A percentile compares a stretch with the other conserved stretches of the same genome.
These are phyloP conservation scores for Enoplolaimus lenunculus DNA, from an alignment of 2,888 invertebrate genomes.

Conservation along the genomic window DNA sequence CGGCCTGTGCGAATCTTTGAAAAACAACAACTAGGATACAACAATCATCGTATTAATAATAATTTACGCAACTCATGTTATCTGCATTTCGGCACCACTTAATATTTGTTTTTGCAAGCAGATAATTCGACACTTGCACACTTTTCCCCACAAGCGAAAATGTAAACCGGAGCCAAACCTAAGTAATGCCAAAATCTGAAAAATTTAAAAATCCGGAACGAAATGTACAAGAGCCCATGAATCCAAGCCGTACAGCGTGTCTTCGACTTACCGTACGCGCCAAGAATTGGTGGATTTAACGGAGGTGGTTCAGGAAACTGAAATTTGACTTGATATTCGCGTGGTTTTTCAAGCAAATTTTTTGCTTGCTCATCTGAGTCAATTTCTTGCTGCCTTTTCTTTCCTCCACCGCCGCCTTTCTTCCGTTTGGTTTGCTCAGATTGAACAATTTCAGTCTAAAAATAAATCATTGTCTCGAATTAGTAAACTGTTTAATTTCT, in stretches of 20 bases:
- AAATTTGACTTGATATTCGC: constrained; percentile 94
- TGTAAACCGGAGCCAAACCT: too few species aligned
- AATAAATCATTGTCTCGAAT: constrained; percentile 56
- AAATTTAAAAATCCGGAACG: too few species aligned
- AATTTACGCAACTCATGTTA: too few species aligned
- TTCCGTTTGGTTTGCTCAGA: background rate
- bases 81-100: too few species aligned
- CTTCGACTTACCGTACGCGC: constrained; percentile 60
- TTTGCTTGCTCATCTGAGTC: background rate
- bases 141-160: too few species aligned
- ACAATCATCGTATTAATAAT: too few species aligned
- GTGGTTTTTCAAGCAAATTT: constrained; percentile 67
- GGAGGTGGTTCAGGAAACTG: constrained; percentile 91
- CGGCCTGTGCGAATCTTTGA: background rate
- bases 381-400: background rate
- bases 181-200: too few species aligned
- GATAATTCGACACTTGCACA: too few species aligned
- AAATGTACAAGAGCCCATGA: too few species aligned
- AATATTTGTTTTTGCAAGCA: too few species aligned
- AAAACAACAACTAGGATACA: too few species aligned
- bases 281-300: constrained; percentile 87
- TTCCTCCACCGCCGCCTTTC: background rate
- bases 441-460: background rate
- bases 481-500: constrained; percentile 93
- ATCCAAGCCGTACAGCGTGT: too few species aligned